Conservation (phyloP, 1,140 invertebrate species). For the Chironomus striatipennis region DNA sequence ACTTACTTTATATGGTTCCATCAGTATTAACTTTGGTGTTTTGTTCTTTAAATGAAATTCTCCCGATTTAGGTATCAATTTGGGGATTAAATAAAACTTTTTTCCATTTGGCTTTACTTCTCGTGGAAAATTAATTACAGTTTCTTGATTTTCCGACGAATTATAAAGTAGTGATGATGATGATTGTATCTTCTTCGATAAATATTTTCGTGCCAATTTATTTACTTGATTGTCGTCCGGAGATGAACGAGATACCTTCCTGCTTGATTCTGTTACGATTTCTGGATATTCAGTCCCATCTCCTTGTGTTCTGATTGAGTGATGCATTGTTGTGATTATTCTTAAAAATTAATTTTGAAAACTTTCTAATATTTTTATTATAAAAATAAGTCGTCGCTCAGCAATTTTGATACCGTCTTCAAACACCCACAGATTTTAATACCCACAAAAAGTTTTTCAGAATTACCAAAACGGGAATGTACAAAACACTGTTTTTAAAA, state of each 20-base stretch:
- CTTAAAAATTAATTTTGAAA: too few species aligned
- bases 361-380: too few species aligned
- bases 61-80: conserved; percentile 29
- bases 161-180: not conserved
- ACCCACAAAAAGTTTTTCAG: too few species aligned
- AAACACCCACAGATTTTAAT: too few species aligned
- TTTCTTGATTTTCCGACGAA: not conserved
- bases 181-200: not conserved
- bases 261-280: not conserved
- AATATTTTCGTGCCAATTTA: conserved; percentile 6
- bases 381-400: too few species aligned
- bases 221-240: not conserved
- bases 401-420: too few species aligned
- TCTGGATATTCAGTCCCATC: not conserved
- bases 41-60: conserved; percentile 48
- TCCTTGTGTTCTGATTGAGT: not conserved
- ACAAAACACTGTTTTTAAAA: too few species aligned
- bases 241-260: not conserved
- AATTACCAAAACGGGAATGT: too few species aligned
- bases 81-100: conserved; percentile 33
- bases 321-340: not conserved
- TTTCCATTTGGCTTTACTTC: conserved; percentile 33
- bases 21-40: conserved; percentile 77
- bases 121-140: not conserved
- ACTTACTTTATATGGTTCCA: conserved; percentile 70